Percentiles rank a stretch among this genome's conserved stretches.
Evolutionary conservation across 30 jellyfish, hydroid and myxozoan genomes (phyloP).

Genomic region (Phacellophora camtschatica): DNA sequence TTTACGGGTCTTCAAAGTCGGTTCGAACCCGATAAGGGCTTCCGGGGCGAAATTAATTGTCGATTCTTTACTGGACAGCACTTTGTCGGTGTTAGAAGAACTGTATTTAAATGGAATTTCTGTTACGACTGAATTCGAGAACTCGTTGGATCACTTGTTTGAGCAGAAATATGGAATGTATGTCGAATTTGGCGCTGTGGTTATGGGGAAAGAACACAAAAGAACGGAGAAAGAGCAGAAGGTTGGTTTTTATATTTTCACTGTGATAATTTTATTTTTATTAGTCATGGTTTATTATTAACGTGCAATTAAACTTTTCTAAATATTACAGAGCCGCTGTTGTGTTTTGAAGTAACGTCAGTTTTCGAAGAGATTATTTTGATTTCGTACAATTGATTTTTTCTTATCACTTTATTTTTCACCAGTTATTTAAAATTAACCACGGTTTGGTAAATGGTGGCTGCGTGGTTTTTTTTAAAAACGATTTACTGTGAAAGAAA

Average conservation of each 20-base stretch:
- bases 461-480: too few species aligned
- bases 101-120: slow-evolving; percentile 52
- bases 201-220: slow-evolving; percentile 42
- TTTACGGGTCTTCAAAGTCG: slow-evolving; percentile 32
- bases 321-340: too few species aligned
- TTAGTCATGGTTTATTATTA: too few species aligned
- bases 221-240: slow-evolving; percentile 31
- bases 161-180: slow-evolving; percentile 13
- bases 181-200: slow-evolving; percentile 47
- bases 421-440: too few species aligned
- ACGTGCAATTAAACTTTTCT: too few species aligned
- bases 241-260: slow-evolving; percentile 18
- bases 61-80: slow-evolving; percentile 9
- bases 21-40: slow-evolving; percentile 39
- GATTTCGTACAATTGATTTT: too few species aligned
- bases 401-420: too few species aligned
- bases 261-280: too few species aligned
- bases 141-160: neutral
- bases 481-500: too few species aligned
- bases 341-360: too few species aligned
- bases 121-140: slow-evolving; percentile 36
- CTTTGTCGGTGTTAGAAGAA: slow-evolving; percentile 22
- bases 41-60: slow-evolving; percentile 51
- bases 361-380: too few species aligned
- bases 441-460: too few species aligned